These are phyloP conservation scores for Lithosia quadra DNA, from an alignment of 2,888 invertebrate species.

Conservation along the genomic window DNA sequence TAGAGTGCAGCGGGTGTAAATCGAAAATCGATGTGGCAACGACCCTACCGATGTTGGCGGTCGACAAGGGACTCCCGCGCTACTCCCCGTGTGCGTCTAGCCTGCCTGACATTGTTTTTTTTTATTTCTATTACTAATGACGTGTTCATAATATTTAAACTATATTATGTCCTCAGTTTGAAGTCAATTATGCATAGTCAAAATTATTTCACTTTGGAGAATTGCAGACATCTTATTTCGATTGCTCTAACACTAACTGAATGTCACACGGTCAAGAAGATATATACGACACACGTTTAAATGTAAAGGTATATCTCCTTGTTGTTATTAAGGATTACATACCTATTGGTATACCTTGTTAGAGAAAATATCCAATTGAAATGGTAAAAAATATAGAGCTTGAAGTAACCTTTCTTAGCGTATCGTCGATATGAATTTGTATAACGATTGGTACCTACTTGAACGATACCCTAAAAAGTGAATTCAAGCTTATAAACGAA, in stretches of 20 bases:
- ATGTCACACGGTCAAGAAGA: too few relatives aligned
- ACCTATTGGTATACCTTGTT: not conserved
- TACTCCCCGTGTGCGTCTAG: conserved; percentile 18
- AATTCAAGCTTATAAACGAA: not conserved
- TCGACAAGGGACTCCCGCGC: conserved; percentile 66
- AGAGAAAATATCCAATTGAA: not conserved
- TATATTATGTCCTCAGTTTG: not conserved
- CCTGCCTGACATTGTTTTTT: not conserved
- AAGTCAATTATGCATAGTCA: not conserved
- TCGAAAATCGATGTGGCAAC: conserved; percentile 84
- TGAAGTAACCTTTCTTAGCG: not conserved
- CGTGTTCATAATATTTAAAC: not conserved
- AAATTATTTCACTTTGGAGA: not conserved
- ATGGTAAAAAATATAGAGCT: not conserved
- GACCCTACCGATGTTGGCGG: conserved; percentile 58
- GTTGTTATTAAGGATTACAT: too few relatives aligned
- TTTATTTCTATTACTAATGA: conserved; percentile 1
- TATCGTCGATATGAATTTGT: not conserved
- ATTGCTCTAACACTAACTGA: too few relatives aligned
- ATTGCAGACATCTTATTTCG: not conserved
- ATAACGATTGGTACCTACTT: too few relatives aligned
- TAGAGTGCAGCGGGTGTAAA: conserved; percentile 76
- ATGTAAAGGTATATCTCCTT: too few relatives aligned
- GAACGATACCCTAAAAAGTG: not conserved
- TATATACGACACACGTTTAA: too few relatives aligned